phyloP scores from a whole-genome alignment of 2,113 vertebrate species.

The Pteropus alecto region DNA sequence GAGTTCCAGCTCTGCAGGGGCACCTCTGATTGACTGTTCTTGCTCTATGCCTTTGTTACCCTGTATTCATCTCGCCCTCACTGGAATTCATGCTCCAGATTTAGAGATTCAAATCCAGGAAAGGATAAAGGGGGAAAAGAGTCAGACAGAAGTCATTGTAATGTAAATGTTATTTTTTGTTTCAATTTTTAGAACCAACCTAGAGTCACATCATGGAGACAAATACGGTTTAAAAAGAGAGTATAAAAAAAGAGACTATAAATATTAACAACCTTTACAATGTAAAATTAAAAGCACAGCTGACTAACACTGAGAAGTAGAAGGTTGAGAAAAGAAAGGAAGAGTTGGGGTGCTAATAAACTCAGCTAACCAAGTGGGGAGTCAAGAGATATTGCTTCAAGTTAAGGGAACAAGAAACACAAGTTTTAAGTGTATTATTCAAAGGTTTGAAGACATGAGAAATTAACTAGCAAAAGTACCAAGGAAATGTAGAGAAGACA shows the following conservation, averaged over 20 bases:
- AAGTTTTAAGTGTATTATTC: background rate
- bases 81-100: background rate
- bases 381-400: background rate
- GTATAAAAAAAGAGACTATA: constrained; percentile 54
- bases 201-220: constrained; percentile 19
- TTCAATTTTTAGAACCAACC: constrained; percentile 59
- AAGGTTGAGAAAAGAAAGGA: background rate
- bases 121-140: background rate
- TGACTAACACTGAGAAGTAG: background rate
- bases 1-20: background rate
- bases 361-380: background rate
- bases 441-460: background rate
- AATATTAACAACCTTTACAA: constrained; percentile 45
- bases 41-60: background rate
- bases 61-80: background rate
- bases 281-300: constrained; percentile 47
- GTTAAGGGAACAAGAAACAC: background rate
- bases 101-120: constrained; percentile 34
- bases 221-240: constrained; percentile 30
- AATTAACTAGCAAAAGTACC: constrained; percentile 24
- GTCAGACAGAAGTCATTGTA: constrained; percentile 15
- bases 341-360: background rate
- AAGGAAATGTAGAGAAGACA: background rate
- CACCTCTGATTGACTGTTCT: background rate
- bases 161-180: constrained; percentile 56